Base-by-base conservation (phyloP, 2,888 invertebrate genomes). In the Cephus pygmeus region DNA sequence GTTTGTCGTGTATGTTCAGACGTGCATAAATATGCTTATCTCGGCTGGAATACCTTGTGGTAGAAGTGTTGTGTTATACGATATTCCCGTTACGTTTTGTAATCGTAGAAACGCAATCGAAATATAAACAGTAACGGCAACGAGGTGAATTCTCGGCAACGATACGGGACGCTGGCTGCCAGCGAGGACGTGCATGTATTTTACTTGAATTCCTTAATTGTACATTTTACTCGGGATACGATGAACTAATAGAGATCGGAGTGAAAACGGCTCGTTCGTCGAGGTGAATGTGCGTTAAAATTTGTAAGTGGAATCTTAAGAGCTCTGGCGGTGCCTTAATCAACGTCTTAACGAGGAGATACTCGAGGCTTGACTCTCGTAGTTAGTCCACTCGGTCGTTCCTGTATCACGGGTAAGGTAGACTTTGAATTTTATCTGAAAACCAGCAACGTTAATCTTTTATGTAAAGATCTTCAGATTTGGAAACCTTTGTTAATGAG, bases 221-320 rank as follows among this genome's bases (percentile, higher is more conserved):
- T 69, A 69, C 69, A 69, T 23, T 69, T 69, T 33, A 33, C 33
- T 69, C 11, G 69, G 69, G 69, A 69, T 31, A 11, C 69, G 69
- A 69, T 31, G 69, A 30, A 69, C 69, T 69, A 33, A 69, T 69
- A 69, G 69, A 69, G 69, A 30, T 33, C 69, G 30, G 12, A 69
- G 69, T 33, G 69, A 69, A 15, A 69, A 69, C 69, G 69, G 12
- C 30, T 30, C 30, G 69, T 69, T 30, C 69, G 30, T 69, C 3
- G 31, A 33, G 69, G 69, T 69, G 69, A 69, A 33, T 15, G 30
- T 30, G 69, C 69, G 69, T 69, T 69, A 69, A 69, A 69, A 69
- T 69, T 69, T 69, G 69, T 69, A 69, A 69, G 69, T 30, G 33
- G 69, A 69, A 69, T 69, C 69, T 69, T 69, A 69, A 69, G 30